Conservation (phyloP, 2,888 invertebrate genomes). For the Nebria salina region DNA sequence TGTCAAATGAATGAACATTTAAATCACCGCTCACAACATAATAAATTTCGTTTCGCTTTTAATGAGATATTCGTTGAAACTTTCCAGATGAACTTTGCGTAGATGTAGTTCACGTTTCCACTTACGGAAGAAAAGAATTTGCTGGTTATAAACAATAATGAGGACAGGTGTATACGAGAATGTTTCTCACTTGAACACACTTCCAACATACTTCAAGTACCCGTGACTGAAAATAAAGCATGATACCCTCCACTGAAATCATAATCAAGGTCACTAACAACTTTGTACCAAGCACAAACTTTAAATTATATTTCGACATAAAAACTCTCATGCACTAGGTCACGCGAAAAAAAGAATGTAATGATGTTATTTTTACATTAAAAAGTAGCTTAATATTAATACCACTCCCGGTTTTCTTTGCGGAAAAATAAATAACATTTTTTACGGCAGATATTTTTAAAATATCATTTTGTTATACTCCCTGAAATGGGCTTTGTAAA, state of each 20-base stretch:
- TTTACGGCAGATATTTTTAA: no score
- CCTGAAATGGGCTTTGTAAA: no score
- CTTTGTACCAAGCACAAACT: neutral
- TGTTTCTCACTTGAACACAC: neutral
- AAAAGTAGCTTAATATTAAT: neutral
- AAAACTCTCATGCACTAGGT: neutral
- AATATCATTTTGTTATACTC: no score
- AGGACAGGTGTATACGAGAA: neutral
- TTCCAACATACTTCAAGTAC: neutral
- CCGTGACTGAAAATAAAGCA: neutral
- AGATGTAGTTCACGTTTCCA: neutral
- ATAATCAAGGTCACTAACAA: neutral
- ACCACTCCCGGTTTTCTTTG: neutral
- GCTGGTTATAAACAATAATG: neutral
- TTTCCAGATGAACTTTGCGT: neutral
- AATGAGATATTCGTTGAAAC: neutral
- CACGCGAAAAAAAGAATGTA: neutral
- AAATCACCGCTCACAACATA: neutral
- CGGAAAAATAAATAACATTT: neutral
- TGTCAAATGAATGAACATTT: no score
- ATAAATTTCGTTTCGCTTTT: neutral
- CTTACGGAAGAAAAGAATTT: neutral
- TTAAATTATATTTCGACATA: neutral
- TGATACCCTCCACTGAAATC: neutral
- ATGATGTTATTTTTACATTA: neutral